These are phyloP conservation scores for Nysson spinosus DNA, from an alignment of 2,888 invertebrate genomes.

Conservation along the genomic window DNA sequence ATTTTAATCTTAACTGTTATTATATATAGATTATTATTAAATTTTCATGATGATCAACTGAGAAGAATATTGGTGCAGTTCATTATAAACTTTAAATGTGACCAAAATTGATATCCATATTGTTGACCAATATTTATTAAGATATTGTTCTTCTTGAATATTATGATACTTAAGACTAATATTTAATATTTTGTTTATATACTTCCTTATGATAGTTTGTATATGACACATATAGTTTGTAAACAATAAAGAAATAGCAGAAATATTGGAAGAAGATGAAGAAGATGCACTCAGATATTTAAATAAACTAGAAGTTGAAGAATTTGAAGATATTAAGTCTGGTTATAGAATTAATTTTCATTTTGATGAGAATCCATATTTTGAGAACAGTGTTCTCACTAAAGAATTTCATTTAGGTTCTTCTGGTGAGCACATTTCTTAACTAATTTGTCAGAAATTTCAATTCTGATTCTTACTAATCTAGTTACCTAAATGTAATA, in stretches of 20 bases:
- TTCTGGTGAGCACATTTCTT: conserved; percentile 76
- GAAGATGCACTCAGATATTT: conserved; percentile 87
- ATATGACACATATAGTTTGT: conserved; percentile 86
- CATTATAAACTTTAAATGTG: no score
- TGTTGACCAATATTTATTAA: no score
- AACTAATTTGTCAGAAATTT: no score
- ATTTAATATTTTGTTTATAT: background rate
- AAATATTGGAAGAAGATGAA: conserved; percentile 89
- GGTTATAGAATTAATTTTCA: conserved; percentile 88
- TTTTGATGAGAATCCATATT: conserved; percentile 90
- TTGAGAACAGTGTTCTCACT: conserved; percentile 87
- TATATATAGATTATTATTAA: no score
- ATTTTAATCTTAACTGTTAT: no score
- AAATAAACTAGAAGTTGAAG: conserved; percentile 88
- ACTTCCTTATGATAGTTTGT: conserved; percentile 70
- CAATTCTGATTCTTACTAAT: no score
- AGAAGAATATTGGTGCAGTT: no score
- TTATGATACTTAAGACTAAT: no score
- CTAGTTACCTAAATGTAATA: no score
- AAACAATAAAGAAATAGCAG: conserved; percentile 91
- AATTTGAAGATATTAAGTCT: conserved; percentile 91
- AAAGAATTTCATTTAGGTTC: conserved; percentile 88
- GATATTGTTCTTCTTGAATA: no score
- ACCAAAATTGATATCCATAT: no score
- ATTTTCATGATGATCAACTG: no score